Base-by-base conservation (phyloP, 2,113 vertebrate genomes). In the Microcebus griseorufus region DNA sequence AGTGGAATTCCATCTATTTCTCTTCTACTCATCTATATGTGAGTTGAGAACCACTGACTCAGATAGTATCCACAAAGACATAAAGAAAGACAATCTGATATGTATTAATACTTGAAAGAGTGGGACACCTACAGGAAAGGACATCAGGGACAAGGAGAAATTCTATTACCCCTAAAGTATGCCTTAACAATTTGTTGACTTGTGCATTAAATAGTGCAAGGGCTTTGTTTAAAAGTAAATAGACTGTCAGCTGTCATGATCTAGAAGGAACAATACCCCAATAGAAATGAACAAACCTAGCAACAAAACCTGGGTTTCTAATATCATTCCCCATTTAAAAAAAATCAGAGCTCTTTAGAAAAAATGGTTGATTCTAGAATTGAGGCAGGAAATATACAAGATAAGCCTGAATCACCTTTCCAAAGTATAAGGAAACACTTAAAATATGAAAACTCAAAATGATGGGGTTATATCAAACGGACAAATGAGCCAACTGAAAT, bases 311-410 rank as follows among this genome's bases (percentile, higher is more conserved):
- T 51, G 88, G 39, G 42, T 70, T 93, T 97, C 42, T 67, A 76
- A 58, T 87, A 12, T 7, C 22, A 76, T 76, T 87, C 4, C 76
- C 14, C 29, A 65, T 55, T 67, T 34, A 3, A 75, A 51, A 73
- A 93, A 93, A 80, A 95, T 58, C 20, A 67, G 25, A 14, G 14
- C 2, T 79, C 34, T 11, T 89, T 73, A 10, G 58, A 3, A 82
- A 97, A 97, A 93, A 94, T 70, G 4, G 37, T 9, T 60, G 10
- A 34, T 51, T 95, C 4, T 75, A 89, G n/a, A 14, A 65, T 13
- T 84, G 45, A 17, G 34, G 9, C 17, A 75, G 14, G 22, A 79
- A 94, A 67, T 83, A 93, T 20, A 73, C 4, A 93, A 75, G 9
- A 51, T 90, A 94, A 75, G 4, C 22, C 12, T 94, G 48, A 22